Percentiles rank a stretch among this genome's conserved stretches.
Evolutionary conservation across 1,140 invertebrate genomes (phyloP).

Genomic region (Wasmannia auropunctata): DNA sequence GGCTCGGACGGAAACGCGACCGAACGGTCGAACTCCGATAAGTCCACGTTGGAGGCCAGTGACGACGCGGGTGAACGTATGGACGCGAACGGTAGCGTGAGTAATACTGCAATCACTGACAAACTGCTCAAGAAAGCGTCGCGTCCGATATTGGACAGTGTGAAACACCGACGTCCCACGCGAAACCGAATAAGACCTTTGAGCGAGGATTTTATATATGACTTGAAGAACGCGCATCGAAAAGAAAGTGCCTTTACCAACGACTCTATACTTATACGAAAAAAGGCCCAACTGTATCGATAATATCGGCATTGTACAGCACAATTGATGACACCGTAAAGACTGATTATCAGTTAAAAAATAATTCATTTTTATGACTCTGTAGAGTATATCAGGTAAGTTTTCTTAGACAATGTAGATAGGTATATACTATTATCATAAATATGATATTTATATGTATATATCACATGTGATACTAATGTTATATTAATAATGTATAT

Average conservation of each 20-base stretch:
- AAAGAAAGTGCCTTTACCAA: constrained; percentile 29
- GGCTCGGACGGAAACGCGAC: constrained; percentile 54
- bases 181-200: constrained; percentile 88
- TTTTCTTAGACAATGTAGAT: no score
- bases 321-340: background rate
- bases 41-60: background rate
- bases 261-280: background rate
- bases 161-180: constrained; percentile 83
- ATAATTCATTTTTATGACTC: background rate
- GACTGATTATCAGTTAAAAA: background rate
- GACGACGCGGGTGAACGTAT: background rate
- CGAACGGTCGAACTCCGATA: constrained; percentile 15
- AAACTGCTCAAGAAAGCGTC: constrained; percentile 15
- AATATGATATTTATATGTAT: background rate
- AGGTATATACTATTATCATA: no score
- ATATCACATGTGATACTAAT: background rate
- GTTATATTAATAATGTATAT: no score
- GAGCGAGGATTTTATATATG: constrained; percentile 90
- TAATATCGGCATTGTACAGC: background rate
- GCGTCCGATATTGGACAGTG: background rate
- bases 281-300: constrained; percentile 10
- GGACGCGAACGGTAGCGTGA: background rate
- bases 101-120: background rate
- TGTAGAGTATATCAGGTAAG: no score
- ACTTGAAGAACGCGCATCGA: constrained; percentile 79